These are phyloP conservation scores for Rhabdomys dilectus DNA, from an alignment of 2,113 vertebrate species.

Conservation along the genomic window DNA sequence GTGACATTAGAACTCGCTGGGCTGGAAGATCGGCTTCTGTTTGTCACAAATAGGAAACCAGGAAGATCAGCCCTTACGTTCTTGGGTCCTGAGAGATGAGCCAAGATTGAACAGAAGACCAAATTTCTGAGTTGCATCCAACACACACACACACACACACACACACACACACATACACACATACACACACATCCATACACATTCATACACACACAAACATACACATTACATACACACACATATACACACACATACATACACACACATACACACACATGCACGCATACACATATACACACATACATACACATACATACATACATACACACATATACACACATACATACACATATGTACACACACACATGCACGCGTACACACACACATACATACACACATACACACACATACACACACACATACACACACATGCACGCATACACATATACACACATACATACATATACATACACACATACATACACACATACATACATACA, in stretches of 20 bases:
- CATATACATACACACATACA: no score
- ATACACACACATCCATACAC: no score
- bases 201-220: neutral
- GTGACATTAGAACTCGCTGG: neutral
- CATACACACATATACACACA: neutral
- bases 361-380: neutral
- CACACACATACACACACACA: neutral
- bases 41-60: neutral
- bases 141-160: no score
- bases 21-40: neutral
- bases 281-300: no score
- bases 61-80: neutral
- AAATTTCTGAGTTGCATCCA: neutral
- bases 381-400: neutral
- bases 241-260: no score
- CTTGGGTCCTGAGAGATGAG: neutral
- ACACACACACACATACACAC: neutral
- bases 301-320: no score
- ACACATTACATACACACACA: no score
- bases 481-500: no score
- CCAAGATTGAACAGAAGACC: neutral
- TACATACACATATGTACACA: neutral
- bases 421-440: neutral
- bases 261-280: no score
- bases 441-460: neutral